phyloP scores from a whole-genome alignment of 1,140 invertebrate species.

The Brachionus manjavacas region DNA sequence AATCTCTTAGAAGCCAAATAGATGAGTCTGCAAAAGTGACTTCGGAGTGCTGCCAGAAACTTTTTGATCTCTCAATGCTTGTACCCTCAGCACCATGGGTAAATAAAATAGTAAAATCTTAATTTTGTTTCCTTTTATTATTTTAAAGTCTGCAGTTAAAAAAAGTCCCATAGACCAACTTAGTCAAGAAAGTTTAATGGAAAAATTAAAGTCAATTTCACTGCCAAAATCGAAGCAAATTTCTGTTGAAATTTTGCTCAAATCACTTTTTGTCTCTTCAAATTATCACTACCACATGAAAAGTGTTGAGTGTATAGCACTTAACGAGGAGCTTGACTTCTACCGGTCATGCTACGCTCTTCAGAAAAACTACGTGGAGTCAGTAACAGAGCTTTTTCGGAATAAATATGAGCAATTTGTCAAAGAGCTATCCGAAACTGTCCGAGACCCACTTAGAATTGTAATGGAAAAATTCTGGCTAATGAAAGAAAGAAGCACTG shows the following conservation, averaged over 20 bases:
- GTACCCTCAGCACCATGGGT: constrained; percentile 36
- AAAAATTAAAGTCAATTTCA: neutral
- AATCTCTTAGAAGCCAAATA: neutral
- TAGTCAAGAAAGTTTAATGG: neutral
- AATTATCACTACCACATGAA: constrained; percentile 40
- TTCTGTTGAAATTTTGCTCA: constrained; percentile 9
- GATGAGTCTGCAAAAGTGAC: neutral
- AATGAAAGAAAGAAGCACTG: constrained; percentile 9
- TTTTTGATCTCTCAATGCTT: constrained; percentile 13
- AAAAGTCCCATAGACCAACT: neutral
- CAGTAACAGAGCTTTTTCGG: neutral
- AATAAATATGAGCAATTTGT: neutral
- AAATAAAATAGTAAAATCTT: neutral
- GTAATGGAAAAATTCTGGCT: constrained; percentile 16
- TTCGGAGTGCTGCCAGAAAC: neutral
- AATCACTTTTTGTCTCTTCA: neutral
- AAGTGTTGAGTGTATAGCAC: neutral
- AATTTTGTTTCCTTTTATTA: neutral
- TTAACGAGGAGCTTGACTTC: constrained; percentile 3
- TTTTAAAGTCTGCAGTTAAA: neutral
- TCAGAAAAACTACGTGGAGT: neutral
- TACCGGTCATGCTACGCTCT: neutral
- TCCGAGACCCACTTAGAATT: constrained; percentile 2
- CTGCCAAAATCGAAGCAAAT: constrained; percentile 24
- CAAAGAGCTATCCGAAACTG: neutral